A percentile compares a stretch with the other conserved stretches of the same genome.
Conservation (phyloP, 2,797 vertebrate genomes). For the Alauda arvensis region DNA sequence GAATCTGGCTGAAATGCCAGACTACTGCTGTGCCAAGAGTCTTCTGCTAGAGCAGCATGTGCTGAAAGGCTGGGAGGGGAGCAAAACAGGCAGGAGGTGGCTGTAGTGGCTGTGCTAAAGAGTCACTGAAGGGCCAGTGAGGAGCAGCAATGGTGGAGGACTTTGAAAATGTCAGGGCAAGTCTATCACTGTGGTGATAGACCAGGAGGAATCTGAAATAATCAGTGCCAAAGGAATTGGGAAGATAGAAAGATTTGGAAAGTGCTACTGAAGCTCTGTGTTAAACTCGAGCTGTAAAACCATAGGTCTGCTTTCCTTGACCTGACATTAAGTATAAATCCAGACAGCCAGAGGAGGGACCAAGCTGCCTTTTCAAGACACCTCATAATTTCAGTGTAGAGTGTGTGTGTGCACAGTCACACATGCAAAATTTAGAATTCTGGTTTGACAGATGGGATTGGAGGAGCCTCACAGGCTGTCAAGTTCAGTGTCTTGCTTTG, state of each 20-base stretch:
- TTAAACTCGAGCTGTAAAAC: neutral
- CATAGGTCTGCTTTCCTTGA: constrained; percentile 19
- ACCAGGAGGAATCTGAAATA: constrained; percentile 26
- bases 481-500: neutral
- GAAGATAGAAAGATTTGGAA: constrained; percentile 27
- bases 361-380: neutral
- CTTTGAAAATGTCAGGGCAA: neutral
- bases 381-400: constrained; percentile 6
- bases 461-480: neutral
- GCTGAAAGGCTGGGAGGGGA: neutral
- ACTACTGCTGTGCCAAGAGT: neutral
- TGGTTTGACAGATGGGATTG: neutral
- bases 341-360: constrained; percentile 22
- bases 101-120: neutral
- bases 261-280: neutral
- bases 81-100: neutral
- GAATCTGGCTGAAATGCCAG: neutral
- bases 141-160: neutral
- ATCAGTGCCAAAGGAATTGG: neutral
- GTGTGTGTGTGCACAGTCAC: neutral
- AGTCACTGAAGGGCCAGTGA: neutral
- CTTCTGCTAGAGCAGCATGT: neutral
- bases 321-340: constrained; percentile 38
- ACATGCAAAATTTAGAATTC: neutral
- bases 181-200: neutral